phyloP scores from a whole-genome alignment of 2,797 vertebrate genomes.

The Girardinus metallicus region DNA sequence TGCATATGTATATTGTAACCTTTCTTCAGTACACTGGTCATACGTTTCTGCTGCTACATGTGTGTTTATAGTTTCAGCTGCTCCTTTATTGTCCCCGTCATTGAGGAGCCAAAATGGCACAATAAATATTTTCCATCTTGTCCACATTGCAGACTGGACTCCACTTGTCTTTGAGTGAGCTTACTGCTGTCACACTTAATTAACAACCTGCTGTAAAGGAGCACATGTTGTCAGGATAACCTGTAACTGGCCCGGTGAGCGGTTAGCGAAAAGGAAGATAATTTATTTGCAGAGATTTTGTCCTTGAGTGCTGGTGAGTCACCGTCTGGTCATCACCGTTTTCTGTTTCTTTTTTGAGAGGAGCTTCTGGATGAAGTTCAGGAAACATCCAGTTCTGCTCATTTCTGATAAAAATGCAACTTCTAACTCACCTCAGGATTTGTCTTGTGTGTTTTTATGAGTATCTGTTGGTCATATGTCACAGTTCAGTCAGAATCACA shows the following conservation, averaged over 20 bases:
- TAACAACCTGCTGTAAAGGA: conserved; percentile 12
- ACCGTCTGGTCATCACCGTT: not conserved
- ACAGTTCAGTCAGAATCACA: not conserved
- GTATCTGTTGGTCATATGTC: not conserved
- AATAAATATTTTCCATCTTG: not conserved
- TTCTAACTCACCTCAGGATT: not conserved
- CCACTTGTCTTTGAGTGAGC: too few relatives aligned
- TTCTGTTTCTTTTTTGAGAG: not conserved
- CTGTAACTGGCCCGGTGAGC: conserved; percentile 16
- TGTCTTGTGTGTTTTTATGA: not conserved
- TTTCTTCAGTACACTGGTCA: too few relatives aligned
- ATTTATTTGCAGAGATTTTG: conserved; percentile 14
- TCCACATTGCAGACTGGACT: not conserved
- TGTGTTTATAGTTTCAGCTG: not conserved
- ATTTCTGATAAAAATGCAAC: not conserved
- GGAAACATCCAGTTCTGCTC: not conserved
- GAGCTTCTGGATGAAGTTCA: conserved; percentile 1
- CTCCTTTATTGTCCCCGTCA: not conserved
- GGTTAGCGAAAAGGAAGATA: not conserved
- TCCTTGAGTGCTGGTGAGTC: conserved; percentile 9
- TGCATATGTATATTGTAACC: too few relatives aligned
- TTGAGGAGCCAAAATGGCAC: not conserved
- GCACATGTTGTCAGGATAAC: not conserved
- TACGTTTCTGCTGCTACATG: too few relatives aligned
- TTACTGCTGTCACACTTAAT: conserved; percentile 14